Percentiles rank a stretch among this genome's conserved stretches.
phyloP scores from a whole-genome alignment of 2,888 invertebrate species.

The Agrenia bidenticulata region DNA sequence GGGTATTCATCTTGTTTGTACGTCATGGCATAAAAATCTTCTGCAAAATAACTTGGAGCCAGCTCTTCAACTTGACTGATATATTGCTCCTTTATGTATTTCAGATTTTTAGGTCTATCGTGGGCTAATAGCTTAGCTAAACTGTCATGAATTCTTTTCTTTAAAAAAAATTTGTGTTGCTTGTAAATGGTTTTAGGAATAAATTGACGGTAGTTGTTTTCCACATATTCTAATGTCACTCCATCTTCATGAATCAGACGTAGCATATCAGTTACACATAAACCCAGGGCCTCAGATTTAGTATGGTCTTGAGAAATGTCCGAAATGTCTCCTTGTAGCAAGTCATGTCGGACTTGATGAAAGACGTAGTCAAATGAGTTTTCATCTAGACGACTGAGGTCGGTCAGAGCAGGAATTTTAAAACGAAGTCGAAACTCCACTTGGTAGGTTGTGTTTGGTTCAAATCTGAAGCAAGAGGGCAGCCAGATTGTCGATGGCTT shows the following conservation, averaged over 20 bases:
- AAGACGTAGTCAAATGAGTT: slow-evolving; percentile 82
- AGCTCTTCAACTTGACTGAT: slow-evolving; percentile 76
- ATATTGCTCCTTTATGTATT: slow-evolving; percentile 75
- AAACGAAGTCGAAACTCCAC: slow-evolving; percentile 76
- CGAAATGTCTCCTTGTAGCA: slow-evolving; percentile 74
- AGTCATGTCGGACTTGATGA: slow-evolving; percentile 79
- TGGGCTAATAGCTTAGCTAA: slow-evolving; percentile 61
- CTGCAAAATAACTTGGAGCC: slow-evolving; percentile 78
- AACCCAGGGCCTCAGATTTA: slow-evolving; percentile 74
- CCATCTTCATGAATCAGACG: slow-evolving; percentile 77
- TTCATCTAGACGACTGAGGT: slow-evolving; percentile 68
- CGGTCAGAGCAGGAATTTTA: slow-evolving; percentile 67
- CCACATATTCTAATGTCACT: slow-evolving; percentile 67
- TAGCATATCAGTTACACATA: slow-evolving; percentile 85
- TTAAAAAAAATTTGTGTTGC: slow-evolving; percentile 71
- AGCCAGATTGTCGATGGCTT: slow-evolving; percentile 64
- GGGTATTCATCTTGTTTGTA: slow-evolving; percentile 61
- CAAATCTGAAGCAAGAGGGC: slow-evolving; percentile 65
- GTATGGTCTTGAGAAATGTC: slow-evolving; percentile 77
- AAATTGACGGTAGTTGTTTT: slow-evolving; percentile 77
- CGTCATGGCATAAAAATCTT: slow-evolving; percentile 69
- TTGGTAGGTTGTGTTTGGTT: slow-evolving; percentile 61
- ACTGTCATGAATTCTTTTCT: slow-evolving; percentile 71
- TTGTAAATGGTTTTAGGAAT: slow-evolving; percentile 76
- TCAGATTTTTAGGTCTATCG: slow-evolving; percentile 57